Percentiles rank a stretch among this genome's conserved stretches.
phyloP scores from a whole-genome alignment of 35 echinoderm and acorn worm genomes.

The Chiridota heheva region DNA sequence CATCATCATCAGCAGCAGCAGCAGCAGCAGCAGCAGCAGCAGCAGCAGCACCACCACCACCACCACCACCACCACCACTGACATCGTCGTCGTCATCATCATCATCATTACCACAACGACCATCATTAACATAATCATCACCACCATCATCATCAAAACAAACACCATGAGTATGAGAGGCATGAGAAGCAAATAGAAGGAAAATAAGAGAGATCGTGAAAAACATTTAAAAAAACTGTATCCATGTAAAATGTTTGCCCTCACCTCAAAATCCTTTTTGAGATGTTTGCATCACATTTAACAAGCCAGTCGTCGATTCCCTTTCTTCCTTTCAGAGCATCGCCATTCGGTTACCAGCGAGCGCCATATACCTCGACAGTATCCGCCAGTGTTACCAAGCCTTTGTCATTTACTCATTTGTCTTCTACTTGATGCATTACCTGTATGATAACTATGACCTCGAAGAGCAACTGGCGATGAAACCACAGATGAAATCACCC shows the following conservation, averaged over 20 bases:
- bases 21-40: too few relatives aligned
- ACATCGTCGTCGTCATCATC: too few relatives aligned
- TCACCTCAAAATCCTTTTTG: neutral
- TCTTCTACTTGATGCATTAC: slow-evolving; percentile 11
- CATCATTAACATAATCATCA: too few relatives aligned
- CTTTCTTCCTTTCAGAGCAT: neutral
- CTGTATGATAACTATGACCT: slow-evolving; percentile 3
- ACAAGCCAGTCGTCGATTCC: too few relatives aligned
- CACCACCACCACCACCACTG: too few relatives aligned
- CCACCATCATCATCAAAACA: neutral
- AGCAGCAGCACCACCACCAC: too few relatives aligned
- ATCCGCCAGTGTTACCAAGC: neutral
- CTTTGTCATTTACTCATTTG: slow-evolving; percentile 2
- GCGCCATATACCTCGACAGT: slow-evolving; percentile 1
- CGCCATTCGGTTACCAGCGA: neutral
- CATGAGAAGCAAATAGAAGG: neutral
- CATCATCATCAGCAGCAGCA: too few relatives aligned
- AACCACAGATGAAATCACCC: slow-evolving; percentile 1
- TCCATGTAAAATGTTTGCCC: neutral
- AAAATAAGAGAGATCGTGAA: neutral
- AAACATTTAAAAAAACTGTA: neutral
- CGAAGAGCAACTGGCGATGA: neutral
- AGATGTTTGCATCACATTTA: neutral
- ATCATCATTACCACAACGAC: too few relatives aligned
- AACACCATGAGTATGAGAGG: neutral